A percentile compares a stretch with the other conserved stretches of the same genome.
Evolutionary conservation across 2,888 invertebrate genomes (phyloP).

Genomic region (Eustalomyia histrio): DNA sequence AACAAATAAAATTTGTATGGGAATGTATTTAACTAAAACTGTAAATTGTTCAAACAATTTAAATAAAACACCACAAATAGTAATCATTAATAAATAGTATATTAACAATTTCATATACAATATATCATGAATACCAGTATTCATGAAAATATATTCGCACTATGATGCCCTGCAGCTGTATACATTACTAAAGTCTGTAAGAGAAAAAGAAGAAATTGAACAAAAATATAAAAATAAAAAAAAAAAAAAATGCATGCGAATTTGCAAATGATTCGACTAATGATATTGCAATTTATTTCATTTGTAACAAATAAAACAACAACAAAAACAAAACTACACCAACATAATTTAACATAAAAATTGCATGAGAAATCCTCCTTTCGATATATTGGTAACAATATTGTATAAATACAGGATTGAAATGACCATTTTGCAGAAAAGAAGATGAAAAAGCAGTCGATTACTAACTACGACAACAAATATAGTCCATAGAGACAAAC

Average conservation of each 20-base stretch:
- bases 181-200: too few species aligned
- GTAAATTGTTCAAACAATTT: constrained; percentile 27
- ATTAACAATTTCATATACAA: neutral
- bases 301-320: constrained; percentile 57
- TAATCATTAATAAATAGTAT: constrained; percentile 5
- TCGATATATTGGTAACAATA: constrained; percentile 3
- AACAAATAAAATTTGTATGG: too few species aligned
- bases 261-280: constrained; percentile 64
- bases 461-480: constrained; percentile 31
- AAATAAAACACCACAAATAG: constrained; percentile 46
- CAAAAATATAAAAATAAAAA: neutral
- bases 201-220: constrained; percentile 12
- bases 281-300: constrained; percentile 65
- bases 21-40: constrained; percentile 40
- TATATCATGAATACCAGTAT: constrained; percentile 15
- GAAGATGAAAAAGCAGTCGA: constrained; percentile 48
- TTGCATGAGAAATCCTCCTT: constrained; percentile 49
- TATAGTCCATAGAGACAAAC: constrained; percentile 50
- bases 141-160: constrained; percentile 24
- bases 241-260: constrained; percentile 48
- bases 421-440: constrained; percentile 34
- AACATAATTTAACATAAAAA: constrained; percentile 55
- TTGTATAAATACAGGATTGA: constrained; percentile 35
- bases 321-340: constrained; percentile 24
- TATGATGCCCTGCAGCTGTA: constrained; percentile 61